Evolutionary conservation across 2,797 vertebrate genomes (phyloP), one percentile per base, ranked within the genome.

Genomic region (Pampus argenteus): DNA sequence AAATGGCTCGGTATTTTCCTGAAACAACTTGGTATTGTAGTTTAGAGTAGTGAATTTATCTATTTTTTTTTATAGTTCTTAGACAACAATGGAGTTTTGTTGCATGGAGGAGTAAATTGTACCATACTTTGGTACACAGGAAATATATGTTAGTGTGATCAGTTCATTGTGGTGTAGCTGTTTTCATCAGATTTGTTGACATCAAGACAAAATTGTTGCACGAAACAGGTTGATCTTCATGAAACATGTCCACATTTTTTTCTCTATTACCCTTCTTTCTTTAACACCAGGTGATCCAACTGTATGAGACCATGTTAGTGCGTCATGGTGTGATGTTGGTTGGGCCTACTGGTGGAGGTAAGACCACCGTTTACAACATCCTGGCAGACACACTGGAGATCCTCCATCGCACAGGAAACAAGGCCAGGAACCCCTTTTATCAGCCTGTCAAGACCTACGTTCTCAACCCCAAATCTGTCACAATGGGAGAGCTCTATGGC

Each of bases 311-410:
- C 18, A 97, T 97, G 96, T 84, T 97, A 36, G 96, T 97, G 51
- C 96, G 96, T 34, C 96, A 97, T 38, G 96, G 96, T 34, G 96
- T 97, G 29, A 97, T 97, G 96, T 86, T 97, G 68, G 96, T 97
- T 1, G 96, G 96, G 3, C 96, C 96, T 11, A 95, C 96, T 0
- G 96, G 96, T 38, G 94, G 96, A 14, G 96, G 96, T 26, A 97
- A 97, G 88, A 96, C 96, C 66, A 95, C 95, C 17, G 94, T 96
- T 79, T 97, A 97, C 82, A 90, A 67, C 45, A 59, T 94, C 59
- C 84, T 97, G 56, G 95, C 95, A 22, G 94, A 96, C 79, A 87
- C 96, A 10, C 88, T 97, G 80, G 91, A 90, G 28, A 83, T 86
- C 38, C 94, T 97, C 29, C 69, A 92, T 79, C 63, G 69, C 17